phyloP scores from a whole-genome alignment of 2,888 invertebrate species.

The Aphrophora alni region DNA sequence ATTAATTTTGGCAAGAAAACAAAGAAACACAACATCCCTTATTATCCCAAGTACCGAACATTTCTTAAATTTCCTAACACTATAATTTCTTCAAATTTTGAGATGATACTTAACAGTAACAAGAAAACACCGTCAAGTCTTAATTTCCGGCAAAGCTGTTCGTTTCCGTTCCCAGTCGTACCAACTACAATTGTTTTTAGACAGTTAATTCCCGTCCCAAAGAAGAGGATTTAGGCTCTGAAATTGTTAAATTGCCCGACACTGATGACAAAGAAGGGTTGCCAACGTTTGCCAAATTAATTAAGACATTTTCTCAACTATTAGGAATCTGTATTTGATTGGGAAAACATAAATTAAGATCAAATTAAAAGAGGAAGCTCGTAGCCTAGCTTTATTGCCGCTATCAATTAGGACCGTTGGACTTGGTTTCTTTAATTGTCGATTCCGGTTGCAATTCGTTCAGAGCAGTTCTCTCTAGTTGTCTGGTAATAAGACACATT shows the following conservation, averaged over 20 bases:
- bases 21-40: too few relatives aligned
- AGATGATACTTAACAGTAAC: not conserved
- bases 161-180: not conserved
- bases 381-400: not conserved
- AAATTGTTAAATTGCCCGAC: conserved; percentile 1
- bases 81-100: too few relatives aligned
- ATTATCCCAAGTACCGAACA: too few relatives aligned
- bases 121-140: not conserved
- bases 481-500: not conserved
- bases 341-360: not conserved
- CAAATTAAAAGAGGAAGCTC: not conserved
- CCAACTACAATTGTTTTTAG: conserved; percentile 2
- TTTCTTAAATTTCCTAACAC: too few relatives aligned
- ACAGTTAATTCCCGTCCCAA: not conserved
- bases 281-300: not conserved
- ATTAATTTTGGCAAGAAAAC: too few relatives aligned
- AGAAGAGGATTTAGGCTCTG: conserved; percentile 2
- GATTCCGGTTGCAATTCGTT: not conserved
- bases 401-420: not conserved
- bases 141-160: conserved; percentile 5
- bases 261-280: not conserved
- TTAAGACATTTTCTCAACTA: not conserved
- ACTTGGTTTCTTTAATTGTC: not conserved
- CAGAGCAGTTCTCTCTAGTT: not conserved
- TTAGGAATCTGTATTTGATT: not conserved